phyloP scores from a whole-genome alignment of 2,888 invertebrate genomes.

The Ischnus inquisitorius region DNA sequence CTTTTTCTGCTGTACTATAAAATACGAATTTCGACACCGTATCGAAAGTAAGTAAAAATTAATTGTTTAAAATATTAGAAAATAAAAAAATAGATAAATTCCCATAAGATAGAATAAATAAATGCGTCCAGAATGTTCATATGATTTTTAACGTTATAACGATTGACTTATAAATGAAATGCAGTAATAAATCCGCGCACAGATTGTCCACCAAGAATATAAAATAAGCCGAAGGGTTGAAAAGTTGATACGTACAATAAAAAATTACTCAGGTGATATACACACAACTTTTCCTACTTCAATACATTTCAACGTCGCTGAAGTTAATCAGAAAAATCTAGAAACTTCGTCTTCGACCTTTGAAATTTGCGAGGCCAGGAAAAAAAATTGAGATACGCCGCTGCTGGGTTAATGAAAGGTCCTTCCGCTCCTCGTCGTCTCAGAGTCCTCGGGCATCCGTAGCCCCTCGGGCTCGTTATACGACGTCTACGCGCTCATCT shows the following conservation, averaged over 20 bases:
- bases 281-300: neutral
- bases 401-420: slow-evolving; percentile 63
- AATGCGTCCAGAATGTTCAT: no score
- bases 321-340: slow-evolving; percentile 51
- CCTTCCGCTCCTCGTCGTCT: slow-evolving; percentile 12
- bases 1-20: neutral
- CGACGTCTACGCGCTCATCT: slow-evolving; percentile 37
- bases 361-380: slow-evolving; percentile 41
- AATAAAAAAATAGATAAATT: neutral
- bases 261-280: slow-evolving; percentile 38
- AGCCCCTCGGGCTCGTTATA: slow-evolving; percentile 57
- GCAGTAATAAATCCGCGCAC: neutral
- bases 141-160: no score
- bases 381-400: slow-evolving; percentile 38
- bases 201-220: neutral
- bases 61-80: no score
- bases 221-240: slow-evolving; percentile 34
- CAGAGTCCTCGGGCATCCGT: neutral
- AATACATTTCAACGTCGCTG: slow-evolving; percentile 1
- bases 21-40: neutral
- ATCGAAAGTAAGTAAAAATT: no score
- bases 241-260: slow-evolving; percentile 55
- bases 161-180: no score
- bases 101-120: no score
- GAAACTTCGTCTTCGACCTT: slow-evolving; percentile 52